Evolutionary conservation across 2,888 invertebrate genomes (phyloP).

Genomic region (Boloria selene): DNA sequence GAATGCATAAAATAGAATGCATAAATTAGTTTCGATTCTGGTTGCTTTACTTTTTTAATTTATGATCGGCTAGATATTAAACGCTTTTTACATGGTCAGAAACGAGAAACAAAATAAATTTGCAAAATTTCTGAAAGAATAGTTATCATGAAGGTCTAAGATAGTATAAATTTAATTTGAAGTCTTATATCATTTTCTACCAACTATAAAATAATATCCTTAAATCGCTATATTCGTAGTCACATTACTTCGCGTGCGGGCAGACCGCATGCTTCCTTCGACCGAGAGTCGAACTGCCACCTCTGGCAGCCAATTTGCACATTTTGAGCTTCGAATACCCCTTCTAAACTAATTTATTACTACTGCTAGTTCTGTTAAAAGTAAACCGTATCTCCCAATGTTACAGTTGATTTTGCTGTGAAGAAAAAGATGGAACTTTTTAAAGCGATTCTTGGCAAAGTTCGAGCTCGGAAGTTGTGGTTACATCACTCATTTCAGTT

Average conservation of each 20-base stretch:
- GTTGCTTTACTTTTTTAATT: no score
- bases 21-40: no score
- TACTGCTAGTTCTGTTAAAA: neutral
- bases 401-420: constrained; percentile 10
- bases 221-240: constrained; percentile 18
- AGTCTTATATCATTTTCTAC: no score
- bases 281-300: constrained; percentile 36
- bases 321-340: constrained; percentile 43
- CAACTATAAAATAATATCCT: constrained; percentile 3
- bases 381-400: neutral
- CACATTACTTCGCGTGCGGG: constrained; percentile 37
- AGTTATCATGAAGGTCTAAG: neutral
- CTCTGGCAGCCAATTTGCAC: constrained; percentile 44
- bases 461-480: constrained; percentile 40
- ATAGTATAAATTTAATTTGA: no score
- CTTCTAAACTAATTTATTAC: constrained; percentile 38
- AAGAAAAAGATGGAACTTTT: constrained; percentile 26
- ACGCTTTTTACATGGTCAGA: neutral
- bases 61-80: no score
- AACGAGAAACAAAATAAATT: no score
- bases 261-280: constrained; percentile 38
- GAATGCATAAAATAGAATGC: no score
- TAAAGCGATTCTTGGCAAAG: constrained; percentile 33
- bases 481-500: constrained; percentile 42
- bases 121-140: no score